A percentile compares a stretch with the other conserved stretches of the same genome.
Evolutionary conservation across 1,140 invertebrate genomes (phyloP).

Genomic region (Archivesica marissinica): DNA sequence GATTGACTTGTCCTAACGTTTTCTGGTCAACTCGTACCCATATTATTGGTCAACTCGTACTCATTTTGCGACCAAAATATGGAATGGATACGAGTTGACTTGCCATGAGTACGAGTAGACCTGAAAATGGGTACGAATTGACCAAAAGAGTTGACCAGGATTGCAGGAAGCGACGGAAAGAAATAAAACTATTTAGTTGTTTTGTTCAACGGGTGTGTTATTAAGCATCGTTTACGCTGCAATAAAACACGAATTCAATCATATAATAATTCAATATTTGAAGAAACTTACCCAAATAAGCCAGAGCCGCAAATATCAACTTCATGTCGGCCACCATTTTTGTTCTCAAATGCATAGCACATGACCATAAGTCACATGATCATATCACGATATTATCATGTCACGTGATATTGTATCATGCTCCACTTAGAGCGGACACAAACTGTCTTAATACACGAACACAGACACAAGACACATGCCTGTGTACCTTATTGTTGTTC

Average conservation of each 20-base stretch:
- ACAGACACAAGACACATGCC: too few relatives aligned
- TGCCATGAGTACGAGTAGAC: not conserved
- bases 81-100: too few relatives aligned
- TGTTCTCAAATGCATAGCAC: not conserved
- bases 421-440: too few relatives aligned
- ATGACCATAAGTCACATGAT: not conserved
- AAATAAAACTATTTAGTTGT: not conserved
- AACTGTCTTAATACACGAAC: too few relatives aligned
- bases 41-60: too few relatives aligned
- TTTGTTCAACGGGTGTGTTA: not conserved
- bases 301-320: not conserved
- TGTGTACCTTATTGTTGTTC: too few relatives aligned
- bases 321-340: constrained; percentile 6
- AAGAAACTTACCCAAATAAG: not conserved
- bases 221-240: not conserved
- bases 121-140: not conserved
- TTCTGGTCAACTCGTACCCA: too few relatives aligned
- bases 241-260: not conserved
- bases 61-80: too few relatives aligned
- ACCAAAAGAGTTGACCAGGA: not conserved
- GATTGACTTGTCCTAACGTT: too few relatives aligned
- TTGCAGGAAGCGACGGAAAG: not conserved
- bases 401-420: constrained; percentile 22
- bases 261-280: not conserved
- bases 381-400: not conserved